Base-by-base conservation (phyloP, 2,888 invertebrate species). In the Cryptosula pallasiana region DNA sequence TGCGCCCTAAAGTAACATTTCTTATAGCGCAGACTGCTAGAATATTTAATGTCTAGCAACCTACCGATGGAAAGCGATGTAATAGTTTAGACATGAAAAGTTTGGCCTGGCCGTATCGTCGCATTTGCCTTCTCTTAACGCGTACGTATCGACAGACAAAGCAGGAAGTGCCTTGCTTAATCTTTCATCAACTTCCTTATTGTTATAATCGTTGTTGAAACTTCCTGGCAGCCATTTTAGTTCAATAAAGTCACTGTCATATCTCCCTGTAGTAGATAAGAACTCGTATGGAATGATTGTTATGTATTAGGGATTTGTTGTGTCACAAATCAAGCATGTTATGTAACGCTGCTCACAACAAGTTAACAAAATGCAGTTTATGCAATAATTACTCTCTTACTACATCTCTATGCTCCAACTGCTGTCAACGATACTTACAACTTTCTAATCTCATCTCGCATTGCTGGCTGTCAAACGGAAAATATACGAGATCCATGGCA, bases 381-480 rank as follows among this genome's bases (percentile, higher is more conserved):
- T n/a, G n/a, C n/a, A n/a, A n/a, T n/a, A n/a, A n/a, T n/a, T n/a
- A n/a, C n/a, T n/a, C n/a, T n/a, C n/a, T n/a, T n/a, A n/a, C n/a
- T n/a, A n/a, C n/a, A n/a, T n/a, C n/a, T n/a, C n/a, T n/a, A n/a
- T n/a, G n/a, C n/a, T n/a, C n/a, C n/a, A n/a, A n/a, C n/a, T n/a
- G n/a, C n/a, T n/a, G n/a, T n/a, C n/a, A n/a, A n/a, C n/a, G n/a
- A 25, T 13, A 32, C 63, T 63, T 63, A 63, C 63, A 63, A 32
- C 63, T 63, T 32, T 63, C 63, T 32, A 63, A n/a, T 25, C 13
- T 63, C 2, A 63, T 32, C 5, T 9, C 9, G 32, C 63, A 63
- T 20, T 34, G 25, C 32, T 63, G 63, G 32, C 27, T 20, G n/a
- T 63, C 63, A 63, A 63, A 63, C 25, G 63, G 63, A 32, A 63